Evolutionary conservation across 1,140 invertebrate species (phyloP).

Genomic region (Notospermus geniculatus): DNA sequence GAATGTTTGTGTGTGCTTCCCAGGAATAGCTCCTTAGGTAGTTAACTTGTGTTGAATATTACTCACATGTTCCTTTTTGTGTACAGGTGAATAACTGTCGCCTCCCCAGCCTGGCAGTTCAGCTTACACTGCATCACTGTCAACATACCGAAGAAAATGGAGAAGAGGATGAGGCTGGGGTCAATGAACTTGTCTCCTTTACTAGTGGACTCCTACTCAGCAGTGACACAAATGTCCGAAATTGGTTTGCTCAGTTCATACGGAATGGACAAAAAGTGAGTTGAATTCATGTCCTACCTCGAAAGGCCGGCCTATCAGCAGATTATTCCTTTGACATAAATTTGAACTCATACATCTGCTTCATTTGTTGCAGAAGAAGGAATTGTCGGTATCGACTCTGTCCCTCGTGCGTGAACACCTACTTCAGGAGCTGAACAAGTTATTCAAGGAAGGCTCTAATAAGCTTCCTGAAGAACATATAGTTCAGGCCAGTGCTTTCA

Average conservation of each 20-base stretch:
- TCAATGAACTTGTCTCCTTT: conserved; percentile 73
- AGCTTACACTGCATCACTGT: conserved; percentile 66
- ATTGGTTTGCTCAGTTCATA: conserved; percentile 90
- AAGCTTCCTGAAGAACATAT: conserved; percentile 67
- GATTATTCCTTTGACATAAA: no score
- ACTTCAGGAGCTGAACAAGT: conserved; percentile 65
- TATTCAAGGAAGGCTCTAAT: conserved; percentile 58
- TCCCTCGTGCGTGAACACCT: conserved; percentile 77
- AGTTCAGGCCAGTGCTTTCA: conserved; percentile 75
- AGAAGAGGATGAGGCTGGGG: conserved; percentile 24
- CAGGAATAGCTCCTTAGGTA: neutral
- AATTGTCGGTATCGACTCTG: conserved; percentile 69
- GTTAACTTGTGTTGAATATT: neutral
- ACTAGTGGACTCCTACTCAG: conserved; percentile 86
- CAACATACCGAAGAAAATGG: conserved; percentile 24
- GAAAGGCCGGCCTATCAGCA: no score
- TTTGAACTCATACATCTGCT: no score
- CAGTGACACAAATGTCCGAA: conserved; percentile 82
- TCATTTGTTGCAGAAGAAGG: conserved; percentile 66
- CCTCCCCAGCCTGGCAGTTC: conserved; percentile 83
- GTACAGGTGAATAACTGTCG: conserved; percentile 74
- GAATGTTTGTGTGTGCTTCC: no score
- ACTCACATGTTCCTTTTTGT: no score
- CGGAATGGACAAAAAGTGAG: conserved; percentile 81
- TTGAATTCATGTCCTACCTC: no score